Evolutionary conservation across 2,113 vertebrate species (phyloP), one percentile per base, ranked within the genome.

Genomic region (Amia ocellicauda): DNA sequence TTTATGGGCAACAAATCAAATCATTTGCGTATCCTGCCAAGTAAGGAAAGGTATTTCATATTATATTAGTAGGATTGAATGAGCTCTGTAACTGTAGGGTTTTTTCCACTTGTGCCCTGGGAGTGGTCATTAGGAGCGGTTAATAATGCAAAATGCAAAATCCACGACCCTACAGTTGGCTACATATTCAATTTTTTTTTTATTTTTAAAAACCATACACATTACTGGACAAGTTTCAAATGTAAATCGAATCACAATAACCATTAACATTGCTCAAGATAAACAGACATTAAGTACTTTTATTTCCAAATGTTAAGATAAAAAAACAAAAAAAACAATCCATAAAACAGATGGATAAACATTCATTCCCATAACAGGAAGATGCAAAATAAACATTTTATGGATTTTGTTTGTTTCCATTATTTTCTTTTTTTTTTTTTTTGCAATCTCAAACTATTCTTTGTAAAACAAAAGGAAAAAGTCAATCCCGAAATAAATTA

Each of bases 171-270:
- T 80, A 67, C 63, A 63, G 58, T 74, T 87, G 82, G 83, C 89
- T 90, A 89, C 89, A 90, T 88, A 89, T 74, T 69, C 75, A 86
- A n/a, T n/a, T n/a, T n/a, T n/a, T 83, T 85, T 88, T 89, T 90
- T 89, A 90, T 90, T 90, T 85, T 90, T 88, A 90, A 89, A 90
- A 90, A 90, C 89, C 87, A 90, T 87, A 90, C 89, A 90, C 86
- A 84, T 88, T 89, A 89, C 85, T 90, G 74, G 76, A 90, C 89
- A 88, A 87, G 83, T 87, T 89, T 88, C 85, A 89, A 90, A 90
- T 90, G 86, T 89, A 89, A 90, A 88, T 88, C 85, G 83, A 90
- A 90, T 87, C 86, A 89, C 89, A 70, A 88, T 86, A 89, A 86
- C 79, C 85, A 88, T 88, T 89, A 87, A 89, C 88, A 90, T 87